A percentile compares a stretch with the other conserved stretches of the same genome.
phyloP scores from a whole-genome alignment of 1,140 invertebrate species.

The Zaprionus capensis region DNA sequence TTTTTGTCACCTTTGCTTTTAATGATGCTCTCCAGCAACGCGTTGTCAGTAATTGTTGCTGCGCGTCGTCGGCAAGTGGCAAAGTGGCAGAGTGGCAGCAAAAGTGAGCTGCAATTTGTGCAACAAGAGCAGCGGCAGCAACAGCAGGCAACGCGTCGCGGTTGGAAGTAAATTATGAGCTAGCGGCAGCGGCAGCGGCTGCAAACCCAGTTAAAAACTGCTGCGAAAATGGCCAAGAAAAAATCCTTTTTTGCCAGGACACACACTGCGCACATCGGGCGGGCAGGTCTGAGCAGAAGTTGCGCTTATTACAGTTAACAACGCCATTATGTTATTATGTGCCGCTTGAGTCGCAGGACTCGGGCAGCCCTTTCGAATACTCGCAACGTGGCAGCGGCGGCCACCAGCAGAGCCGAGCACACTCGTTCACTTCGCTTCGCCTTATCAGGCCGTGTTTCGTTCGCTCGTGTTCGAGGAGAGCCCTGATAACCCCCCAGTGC shows the following conservation, averaged over 20 bases:
- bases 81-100: slow-evolving; percentile 50
- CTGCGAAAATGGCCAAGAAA: slow-evolving; percentile 37
- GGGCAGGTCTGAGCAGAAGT: slow-evolving; percentile 56
- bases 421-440: background rate
- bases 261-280: slow-evolving; percentile 67
- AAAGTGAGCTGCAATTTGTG: slow-evolving; percentile 69
- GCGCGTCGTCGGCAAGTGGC: slow-evolving; percentile 15
- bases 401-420: slow-evolving; percentile 20
- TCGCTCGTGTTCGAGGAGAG: background rate
- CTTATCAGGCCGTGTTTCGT: slow-evolving; percentile 18
- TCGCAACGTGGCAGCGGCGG: background rate
- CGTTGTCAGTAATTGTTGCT: slow-evolving; percentile 70
- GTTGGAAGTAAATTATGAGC: slow-evolving; percentile 28
- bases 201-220: slow-evolving; percentile 32
- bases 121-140: slow-evolving; percentile 65
- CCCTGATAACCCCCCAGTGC: slow-evolving; percentile 27
- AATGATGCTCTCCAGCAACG: slow-evolving; percentile 68
- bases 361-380: slow-evolving; percentile 38
- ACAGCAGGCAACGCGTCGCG: slow-evolving; percentile 41
- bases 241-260: slow-evolving; percentile 75
- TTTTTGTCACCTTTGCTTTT: slow-evolving; percentile 82
- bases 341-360: slow-evolving; percentile 20
- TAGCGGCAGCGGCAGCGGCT: slow-evolving; percentile 32
- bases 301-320: slow-evolving; percentile 82
- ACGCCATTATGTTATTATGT: slow-evolving; percentile 82